Evolutionary conservation across 2,888 invertebrate genomes (phyloP).

Genomic region (Hyalella azteca): DNA sequence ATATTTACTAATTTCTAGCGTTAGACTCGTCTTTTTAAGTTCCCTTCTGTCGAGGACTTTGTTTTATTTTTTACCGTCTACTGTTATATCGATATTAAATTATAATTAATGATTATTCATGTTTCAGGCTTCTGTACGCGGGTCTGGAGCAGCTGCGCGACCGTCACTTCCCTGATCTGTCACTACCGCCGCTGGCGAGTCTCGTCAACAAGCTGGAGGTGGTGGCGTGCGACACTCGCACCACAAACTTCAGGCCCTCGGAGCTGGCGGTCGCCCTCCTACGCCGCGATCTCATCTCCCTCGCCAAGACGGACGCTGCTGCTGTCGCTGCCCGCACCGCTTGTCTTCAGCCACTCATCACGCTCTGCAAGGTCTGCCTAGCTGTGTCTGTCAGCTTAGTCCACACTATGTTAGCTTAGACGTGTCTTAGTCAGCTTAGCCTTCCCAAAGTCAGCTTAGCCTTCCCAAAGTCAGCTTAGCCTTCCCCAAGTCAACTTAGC

Average conservation of each 20-base stretch:
- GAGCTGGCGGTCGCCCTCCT: constrained; percentile 80
- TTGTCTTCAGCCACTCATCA: constrained; percentile 51
- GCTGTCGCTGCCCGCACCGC: constrained; percentile 41
- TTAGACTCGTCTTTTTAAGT: too few relatives aligned
- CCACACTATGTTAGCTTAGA: too few relatives aligned
- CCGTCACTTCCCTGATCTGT: constrained; percentile 65
- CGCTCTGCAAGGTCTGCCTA: constrained; percentile 57
- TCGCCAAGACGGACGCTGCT: background rate
- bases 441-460: too few relatives aligned
- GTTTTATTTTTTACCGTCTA: too few relatives aligned
- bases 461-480: too few relatives aligned
- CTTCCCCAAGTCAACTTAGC: too few relatives aligned
- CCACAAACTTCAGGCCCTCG: constrained; percentile 75
- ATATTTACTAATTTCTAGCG: too few relatives aligned
- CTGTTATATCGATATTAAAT: too few relatives aligned
- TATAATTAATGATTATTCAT: too few relatives aligned
- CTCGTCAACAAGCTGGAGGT: constrained; percentile 71
- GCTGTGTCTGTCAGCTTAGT: too few relatives aligned
- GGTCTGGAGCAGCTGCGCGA: constrained; percentile 68
- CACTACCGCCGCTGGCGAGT: constrained; percentile 60
- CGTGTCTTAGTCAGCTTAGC: too few relatives aligned
- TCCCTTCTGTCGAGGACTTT: too few relatives aligned
- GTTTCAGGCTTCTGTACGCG: constrained; percentile 71
- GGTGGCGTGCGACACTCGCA: constrained; percentile 75
- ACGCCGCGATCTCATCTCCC: constrained; percentile 69